Conservation (phyloP, 2,888 invertebrate genomes). For the Eupithecia subfuscata region DNA sequence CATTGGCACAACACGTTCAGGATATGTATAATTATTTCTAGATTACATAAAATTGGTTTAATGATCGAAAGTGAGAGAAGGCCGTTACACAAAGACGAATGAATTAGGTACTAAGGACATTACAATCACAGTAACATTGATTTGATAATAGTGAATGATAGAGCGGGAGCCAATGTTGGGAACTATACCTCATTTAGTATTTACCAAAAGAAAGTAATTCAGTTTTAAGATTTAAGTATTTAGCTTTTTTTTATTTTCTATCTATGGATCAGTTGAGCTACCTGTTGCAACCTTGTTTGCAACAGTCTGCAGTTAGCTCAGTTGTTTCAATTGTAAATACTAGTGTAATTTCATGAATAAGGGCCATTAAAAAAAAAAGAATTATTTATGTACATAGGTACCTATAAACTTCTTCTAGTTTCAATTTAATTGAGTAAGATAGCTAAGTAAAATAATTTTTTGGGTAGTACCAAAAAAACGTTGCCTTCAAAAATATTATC, state of each 20-base stretch:
- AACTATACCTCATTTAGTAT: background rate
- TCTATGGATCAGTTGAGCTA: no score
- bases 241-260: no score
- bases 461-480: background rate
- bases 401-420: background rate
- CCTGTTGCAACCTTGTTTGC: no score
- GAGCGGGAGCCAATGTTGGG: background rate
- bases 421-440: background rate
- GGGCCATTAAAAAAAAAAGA: no score
- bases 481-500: background rate
- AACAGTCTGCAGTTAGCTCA: no score
- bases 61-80: slow-evolving; percentile 36
- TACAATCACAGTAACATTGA: slow-evolving; percentile 11
- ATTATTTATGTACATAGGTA: no score
- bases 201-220: no score
- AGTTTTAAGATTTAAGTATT: no score
- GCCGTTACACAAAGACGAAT: slow-evolving; percentile 32
- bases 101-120: slow-evolving; percentile 31
- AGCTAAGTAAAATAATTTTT: no score
- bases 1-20: slow-evolving; percentile 21
- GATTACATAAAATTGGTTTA: slow-evolving; percentile 38
- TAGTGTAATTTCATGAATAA: no score
- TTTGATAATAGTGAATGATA: background rate
- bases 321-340: no score
- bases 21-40: slow-evolving; percentile 29